These are phyloP conservation scores for Cataglyphis hispanica DNA, from an alignment of 1,140 invertebrate genomes.

Conservation along the genomic window DNA sequence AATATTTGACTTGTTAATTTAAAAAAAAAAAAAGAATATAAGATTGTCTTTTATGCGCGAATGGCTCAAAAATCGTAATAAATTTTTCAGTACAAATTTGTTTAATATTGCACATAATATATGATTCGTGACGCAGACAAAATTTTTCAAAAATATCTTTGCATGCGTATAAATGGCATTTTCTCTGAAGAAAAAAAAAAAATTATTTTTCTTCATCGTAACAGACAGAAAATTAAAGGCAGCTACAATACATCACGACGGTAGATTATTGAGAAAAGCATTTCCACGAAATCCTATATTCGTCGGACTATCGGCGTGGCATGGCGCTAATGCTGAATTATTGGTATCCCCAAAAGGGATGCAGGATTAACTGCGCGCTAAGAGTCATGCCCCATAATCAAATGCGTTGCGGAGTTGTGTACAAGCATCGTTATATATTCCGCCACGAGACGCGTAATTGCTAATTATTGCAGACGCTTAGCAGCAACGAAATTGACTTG, in stretches of 20 bases:
- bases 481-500: not conserved
- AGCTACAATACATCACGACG: not conserved
- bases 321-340: slow-evolving; percentile 65
- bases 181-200: not conserved
- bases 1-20: too few relatives aligned
- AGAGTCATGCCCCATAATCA: slow-evolving; percentile 62
- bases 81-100: too few relatives aligned
- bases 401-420: slow-evolving; percentile 29
- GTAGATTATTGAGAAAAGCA: slow-evolving; percentile 38
- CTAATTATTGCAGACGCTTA: slow-evolving; percentile 22
- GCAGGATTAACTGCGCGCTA: slow-evolving; percentile 53
- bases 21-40: too few relatives aligned
- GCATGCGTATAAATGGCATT: too few relatives aligned
- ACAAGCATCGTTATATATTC: slow-evolving; percentile 52
- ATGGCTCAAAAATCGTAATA: too few relatives aligned
- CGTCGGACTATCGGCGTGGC: slow-evolving; percentile 9
- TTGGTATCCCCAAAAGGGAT: slow-evolving; percentile 50
- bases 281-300: slow-evolving; percentile 51
- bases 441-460: slow-evolving; percentile 8
- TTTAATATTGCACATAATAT: not conserved
- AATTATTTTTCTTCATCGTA: not conserved
- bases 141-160: not conserved
- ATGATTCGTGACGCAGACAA: not conserved
- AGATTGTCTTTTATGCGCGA: too few relatives aligned
- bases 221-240: not conserved